Base-by-base conservation (phyloP, 2,888 invertebrate genomes). In the Pasiphila rectangulata region DNA sequence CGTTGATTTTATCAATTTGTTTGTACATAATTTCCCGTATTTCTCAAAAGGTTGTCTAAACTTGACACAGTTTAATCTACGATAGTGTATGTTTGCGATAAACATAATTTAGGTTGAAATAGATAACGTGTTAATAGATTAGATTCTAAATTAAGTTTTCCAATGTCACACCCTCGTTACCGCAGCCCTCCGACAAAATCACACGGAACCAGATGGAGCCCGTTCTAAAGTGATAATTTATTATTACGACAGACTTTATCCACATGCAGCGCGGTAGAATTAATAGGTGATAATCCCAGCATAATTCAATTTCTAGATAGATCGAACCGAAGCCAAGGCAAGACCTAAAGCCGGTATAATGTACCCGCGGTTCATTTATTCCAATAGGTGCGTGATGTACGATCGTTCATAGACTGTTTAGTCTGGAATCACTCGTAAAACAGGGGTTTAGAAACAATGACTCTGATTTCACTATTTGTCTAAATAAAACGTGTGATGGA, bases 101-200 rank as follows among this genome's bases (percentile, higher is more conserved):
- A 59, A 53, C 53, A 55, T 56, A 54, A 69, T 68, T 64, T 60
- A 60, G 63, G 59, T 61, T 64, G 55, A 43, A 57, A 46, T 46
- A 65, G 68, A 74, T 69, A 72, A 72, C 64, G 58, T 61, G 69
- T 70, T 75, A 77, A 75, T 74, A 73, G 72, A 75, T 75, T 71
- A 71, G 61, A 72, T 68, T 67, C 57, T 62, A 71, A 75, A 75
- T 72, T 67, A 74, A 75, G 71, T 78, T 75, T 67, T 67, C 61
- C 54, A 67, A 51, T 75, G 75, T 76, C 77, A 67, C 71, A 76
- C 76, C 79, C 75, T 79, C 67, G 75, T 77, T 72, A 70, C 54
- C 40, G 47, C 49, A 40, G 38, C 48, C 47, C 48, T 49, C 43
- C 21, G 57, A 55, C 56, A 56, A 57, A 65, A 67, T 65, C 69